A percentile compares a stretch with the other conserved stretches of the same genome.
These are phyloP conservation scores for Palythoa grandiflora DNA, from an alignment of 92 coral and sea anemone genomes.

Conservation along the genomic window DNA sequence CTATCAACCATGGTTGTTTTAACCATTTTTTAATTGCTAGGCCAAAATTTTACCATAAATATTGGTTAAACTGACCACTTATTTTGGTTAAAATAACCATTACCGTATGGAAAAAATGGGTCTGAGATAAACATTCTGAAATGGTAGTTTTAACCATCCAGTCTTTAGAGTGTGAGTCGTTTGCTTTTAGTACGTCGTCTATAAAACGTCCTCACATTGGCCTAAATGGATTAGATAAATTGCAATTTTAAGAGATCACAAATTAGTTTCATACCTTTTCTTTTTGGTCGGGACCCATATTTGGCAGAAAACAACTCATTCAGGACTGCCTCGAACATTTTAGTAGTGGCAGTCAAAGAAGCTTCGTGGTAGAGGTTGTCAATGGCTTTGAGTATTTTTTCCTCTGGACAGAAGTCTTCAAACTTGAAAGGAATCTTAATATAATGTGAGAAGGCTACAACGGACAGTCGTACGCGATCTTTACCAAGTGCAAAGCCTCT, in stretches of 20 bases:
- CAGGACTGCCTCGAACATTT: background rate
- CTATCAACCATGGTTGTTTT: no score
- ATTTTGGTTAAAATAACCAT: no score
- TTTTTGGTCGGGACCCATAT: conserved; percentile 26
- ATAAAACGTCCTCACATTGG: no score
- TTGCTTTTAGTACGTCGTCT: no score
- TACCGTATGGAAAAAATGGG: no score
- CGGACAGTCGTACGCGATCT: conserved; percentile 5
- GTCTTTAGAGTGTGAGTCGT: no score
- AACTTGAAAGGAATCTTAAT: conserved; percentile 23
- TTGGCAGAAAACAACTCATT: conserved; percentile 5
- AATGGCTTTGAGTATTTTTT: conserved; percentile 1
- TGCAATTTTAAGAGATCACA: no score
- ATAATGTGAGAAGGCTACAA: conserved; percentile 24
- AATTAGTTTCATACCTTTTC: background rate
- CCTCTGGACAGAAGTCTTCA: conserved; percentile 23
- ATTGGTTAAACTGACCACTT: no score
- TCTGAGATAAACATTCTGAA: no score
- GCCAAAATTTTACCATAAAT: no score
- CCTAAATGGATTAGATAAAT: background rate
- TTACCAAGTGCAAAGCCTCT: conserved; percentile 15
- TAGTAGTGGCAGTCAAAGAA: background rate
- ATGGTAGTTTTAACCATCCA: no score
- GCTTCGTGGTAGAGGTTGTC: conserved; percentile 18
- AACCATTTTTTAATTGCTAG: no score